Evolutionary conservation across 2,797 vertebrate species (phyloP).

Genomic region (Rhyacichthys aspro): DNA sequence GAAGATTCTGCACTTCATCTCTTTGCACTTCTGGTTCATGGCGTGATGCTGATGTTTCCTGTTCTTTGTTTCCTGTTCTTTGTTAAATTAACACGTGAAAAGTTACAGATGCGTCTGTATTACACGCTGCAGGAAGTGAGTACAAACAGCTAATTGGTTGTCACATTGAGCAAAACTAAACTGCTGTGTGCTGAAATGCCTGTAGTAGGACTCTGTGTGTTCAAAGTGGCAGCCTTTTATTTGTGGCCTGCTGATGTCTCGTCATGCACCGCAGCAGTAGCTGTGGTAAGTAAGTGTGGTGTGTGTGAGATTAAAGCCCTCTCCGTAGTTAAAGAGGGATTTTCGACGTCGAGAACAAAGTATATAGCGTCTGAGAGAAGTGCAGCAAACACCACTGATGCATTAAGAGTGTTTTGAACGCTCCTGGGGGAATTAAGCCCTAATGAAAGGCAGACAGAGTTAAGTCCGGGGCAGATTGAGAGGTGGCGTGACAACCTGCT

Average conservation of each 20-base stretch:
- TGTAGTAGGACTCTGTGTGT: constrained; percentile 55
- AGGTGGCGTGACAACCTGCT: constrained; percentile 56
- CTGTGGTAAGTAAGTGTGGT: constrained; percentile 12
- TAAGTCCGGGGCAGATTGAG: constrained; percentile 44
- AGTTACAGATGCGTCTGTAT: no score
- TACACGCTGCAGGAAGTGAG: background rate
- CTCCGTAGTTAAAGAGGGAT: constrained; percentile 86
- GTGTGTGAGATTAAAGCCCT: constrained; percentile 75
- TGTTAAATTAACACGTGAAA: no score
- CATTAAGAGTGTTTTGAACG: constrained; percentile 44
- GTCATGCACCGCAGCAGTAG: constrained; percentile 83
- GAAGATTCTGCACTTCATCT: no score
- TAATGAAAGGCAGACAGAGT: constrained; percentile 65
- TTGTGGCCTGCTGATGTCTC: constrained; percentile 78
- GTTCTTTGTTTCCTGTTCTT: no score
- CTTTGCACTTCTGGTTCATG: no score
- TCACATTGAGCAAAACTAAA: constrained; percentile 21
- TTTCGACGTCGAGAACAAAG: constrained; percentile 91
- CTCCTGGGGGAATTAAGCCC: constrained; percentile 43
- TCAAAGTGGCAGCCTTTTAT: no score
- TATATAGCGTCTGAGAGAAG: constrained; percentile 81
- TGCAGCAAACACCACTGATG: constrained; percentile 69
- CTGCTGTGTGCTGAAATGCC: constrained; percentile 16
- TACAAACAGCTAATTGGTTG: constrained; percentile 7
- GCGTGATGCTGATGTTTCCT: no score